These are phyloP conservation scores for Nautilus pompilius DNA, from an alignment of 1,140 invertebrate species.

Conservation along the genomic window DNA sequence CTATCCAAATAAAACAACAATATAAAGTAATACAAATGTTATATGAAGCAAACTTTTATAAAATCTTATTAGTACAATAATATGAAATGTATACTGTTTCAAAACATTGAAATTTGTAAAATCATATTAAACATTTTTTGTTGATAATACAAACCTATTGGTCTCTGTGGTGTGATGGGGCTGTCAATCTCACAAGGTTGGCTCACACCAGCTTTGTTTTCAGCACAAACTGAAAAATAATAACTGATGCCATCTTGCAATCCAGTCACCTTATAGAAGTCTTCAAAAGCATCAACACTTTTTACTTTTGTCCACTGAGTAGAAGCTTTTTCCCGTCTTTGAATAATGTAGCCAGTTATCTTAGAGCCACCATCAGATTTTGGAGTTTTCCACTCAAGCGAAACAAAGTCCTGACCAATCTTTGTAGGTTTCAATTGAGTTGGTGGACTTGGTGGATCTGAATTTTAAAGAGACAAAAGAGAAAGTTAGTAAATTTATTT, in stretches of 20 bases:
- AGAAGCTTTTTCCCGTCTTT: slow-evolving; percentile 39
- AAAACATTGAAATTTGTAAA: too few species aligned
- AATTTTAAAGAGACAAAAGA: slow-evolving; percentile 1
- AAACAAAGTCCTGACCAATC: slow-evolving; percentile 90
- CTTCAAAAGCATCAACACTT: slow-evolving; percentile 27
- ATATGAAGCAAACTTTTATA: too few species aligned
- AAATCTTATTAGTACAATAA: too few species aligned
- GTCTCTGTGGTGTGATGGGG: slow-evolving; percentile 60
- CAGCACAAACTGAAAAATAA: slow-evolving; percentile 90
- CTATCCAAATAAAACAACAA: too few species aligned
- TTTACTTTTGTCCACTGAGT: slow-evolving; percentile 32
- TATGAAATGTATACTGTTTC: too few species aligned
- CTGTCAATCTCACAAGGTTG: slow-evolving; percentile 70
- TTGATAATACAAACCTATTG: slow-evolving; percentile 50
- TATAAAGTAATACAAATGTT: too few species aligned
- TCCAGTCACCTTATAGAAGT: slow-evolving; percentile 78
- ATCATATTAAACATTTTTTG: slow-evolving; percentile 3
- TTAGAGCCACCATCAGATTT: slow-evolving; percentile 88
- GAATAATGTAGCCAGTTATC: slow-evolving; percentile 60
- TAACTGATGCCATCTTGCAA: slow-evolving; percentile 89
- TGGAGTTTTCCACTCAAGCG: slow-evolving; percentile 88
- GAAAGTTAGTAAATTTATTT: too few species aligned
- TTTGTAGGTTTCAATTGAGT: slow-evolving; percentile 88
- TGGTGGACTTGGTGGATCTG: slow-evolving; percentile 88
- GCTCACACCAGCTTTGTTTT: slow-evolving; percentile 91